Base-by-base conservation (phyloP, 2,797 vertebrate genomes). In the Siniperca obscura region DNA sequence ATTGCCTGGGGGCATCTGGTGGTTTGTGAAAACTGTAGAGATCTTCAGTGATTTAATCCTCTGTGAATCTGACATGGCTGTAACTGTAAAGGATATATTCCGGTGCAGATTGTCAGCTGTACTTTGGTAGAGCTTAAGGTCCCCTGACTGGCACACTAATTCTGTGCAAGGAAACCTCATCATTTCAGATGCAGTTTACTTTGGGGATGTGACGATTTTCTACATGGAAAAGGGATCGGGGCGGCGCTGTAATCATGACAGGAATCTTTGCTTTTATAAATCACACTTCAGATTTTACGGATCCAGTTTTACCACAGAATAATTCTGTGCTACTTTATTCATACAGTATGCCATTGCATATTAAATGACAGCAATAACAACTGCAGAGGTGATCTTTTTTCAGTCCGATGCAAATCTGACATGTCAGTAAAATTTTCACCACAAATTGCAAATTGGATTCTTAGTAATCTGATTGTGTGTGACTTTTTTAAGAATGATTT, bases 1-100 rank as follows among this genome's bases (percentile, higher is more conserved):
- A 8, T 42, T 0, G 71, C 73, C 73, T 19, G 56, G 12, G n/a
- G 78, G 74, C 62, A n/a, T 42, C 11, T 7, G 44, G 3, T 21
- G 61, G 7, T 42, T 64, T 60, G 50, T 64, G 60, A 53, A 57
- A 62, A 30, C 2, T 74, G 59, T 21, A 4, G 48, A 72, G 70
- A 79, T 80, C 62, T 40, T 52, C 84, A 46, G 48, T 73, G 84
- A 80, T 83, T 70, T 66, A 42, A 68, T 78, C 78, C 55, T 78
- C 25, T 60, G 42, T 38, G 81, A 46, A n/a, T 74, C 27, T 48
- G 62, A 55, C 25, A 14, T 4, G 1, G 27, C 68, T 21, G 5
- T 1, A 75, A 40, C 50, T n/a, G 62, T 38, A 12, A 22, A 53
- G 79, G n/a, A 84, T 48, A n/a, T 67, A 71, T n/a, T 11, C 53